Conservation (phyloP, 2,797 vertebrate species). For the Momotus momota region DNA sequence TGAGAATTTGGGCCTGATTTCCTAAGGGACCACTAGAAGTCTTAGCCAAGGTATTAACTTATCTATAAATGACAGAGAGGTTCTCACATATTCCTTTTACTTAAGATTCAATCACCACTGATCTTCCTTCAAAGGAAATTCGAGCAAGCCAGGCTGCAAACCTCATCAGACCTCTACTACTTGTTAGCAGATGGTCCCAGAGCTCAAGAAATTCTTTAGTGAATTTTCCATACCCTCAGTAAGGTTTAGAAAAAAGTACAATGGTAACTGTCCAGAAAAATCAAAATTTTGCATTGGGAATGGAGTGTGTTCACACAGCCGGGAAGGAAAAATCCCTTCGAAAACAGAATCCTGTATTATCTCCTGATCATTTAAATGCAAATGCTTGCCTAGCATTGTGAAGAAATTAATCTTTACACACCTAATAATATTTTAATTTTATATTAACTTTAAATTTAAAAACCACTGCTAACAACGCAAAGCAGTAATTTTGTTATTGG, state of each 20-base stretch:
- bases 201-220: neutral
- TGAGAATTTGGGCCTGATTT: neutral
- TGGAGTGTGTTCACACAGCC: neutral
- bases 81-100: neutral
- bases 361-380: neutral
- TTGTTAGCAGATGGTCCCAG: neutral
- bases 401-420: neutral
- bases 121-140: neutral
- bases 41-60: neutral
- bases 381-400: neutral
- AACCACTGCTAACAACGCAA: neutral
- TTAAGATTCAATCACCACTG: neutral
- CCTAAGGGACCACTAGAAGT: neutral
- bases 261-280: neutral
- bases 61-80: neutral
- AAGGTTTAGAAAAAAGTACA: neutral
- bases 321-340: neutral
- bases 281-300: neutral
- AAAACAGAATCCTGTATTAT: neutral
- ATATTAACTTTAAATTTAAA: neutral
- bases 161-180: neutral
- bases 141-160: neutral
- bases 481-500: neutral
- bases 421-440: neutral
- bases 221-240: neutral